Base-by-base conservation (phyloP, 2,113 vertebrate species). In the Syrmaticus mikado region DNA sequence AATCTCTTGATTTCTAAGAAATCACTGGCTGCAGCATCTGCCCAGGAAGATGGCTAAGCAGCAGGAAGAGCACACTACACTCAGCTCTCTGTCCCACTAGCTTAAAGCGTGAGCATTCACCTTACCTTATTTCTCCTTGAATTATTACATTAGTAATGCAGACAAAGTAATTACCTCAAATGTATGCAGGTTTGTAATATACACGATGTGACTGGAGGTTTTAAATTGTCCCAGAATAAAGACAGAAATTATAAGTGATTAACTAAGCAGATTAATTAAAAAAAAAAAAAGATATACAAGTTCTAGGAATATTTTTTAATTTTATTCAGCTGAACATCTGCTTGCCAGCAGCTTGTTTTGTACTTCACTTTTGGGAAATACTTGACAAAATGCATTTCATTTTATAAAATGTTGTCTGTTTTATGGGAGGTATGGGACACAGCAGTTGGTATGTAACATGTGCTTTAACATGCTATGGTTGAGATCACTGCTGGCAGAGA, bases 1-100 rank as follows among this genome's bases (percentile, higher is more conserved):
- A 67, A 64, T 67, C 3, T 79, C 50, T 57, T 22, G 5, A 36
- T 89, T 91, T 91, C 72, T 85, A 83, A 64, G 71, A 96, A 94
- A 74, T 64, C 46, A 30, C 55, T 74, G 43, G 9, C 24, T 75
- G 17, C 22, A 80, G 41, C 45, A 87, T 61, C 34, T 80, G 9
- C 6, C 55, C 46, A 43, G 68, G 80, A 46, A 85, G 55, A 73
- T 28, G 40, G 30, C 67, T 25, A 14, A 75, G 38, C 40, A 82
- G 43, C 55, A 92, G 71, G 41, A 82, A 73, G 41, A 70, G 22
- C 45, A 79, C 55, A 87, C 21, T 50, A 74, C 50, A 80, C 2
- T 25, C 53, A 53, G 32, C 55, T 30, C 50, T 65, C 70, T n/a
- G 48, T 32, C 24, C n/a, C n/a, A 21, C 3, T 14, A 68, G 8